These are phyloP conservation scores for Lates calcarifer DNA, from an alignment of 2,113 vertebrate species.

Conservation along the genomic window DNA sequence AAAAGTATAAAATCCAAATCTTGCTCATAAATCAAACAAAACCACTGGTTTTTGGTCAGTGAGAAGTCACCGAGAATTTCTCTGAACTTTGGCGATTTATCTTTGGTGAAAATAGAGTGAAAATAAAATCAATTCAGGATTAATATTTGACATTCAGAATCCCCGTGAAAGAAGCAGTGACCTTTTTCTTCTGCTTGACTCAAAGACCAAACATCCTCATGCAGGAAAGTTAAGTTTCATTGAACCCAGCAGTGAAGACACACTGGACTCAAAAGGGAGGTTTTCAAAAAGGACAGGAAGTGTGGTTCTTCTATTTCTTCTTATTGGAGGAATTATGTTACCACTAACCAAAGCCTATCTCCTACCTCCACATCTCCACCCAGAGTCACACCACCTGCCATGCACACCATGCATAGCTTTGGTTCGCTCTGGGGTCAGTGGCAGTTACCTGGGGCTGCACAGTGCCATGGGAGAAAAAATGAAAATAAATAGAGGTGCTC, in stretches of 20 bases:
- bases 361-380: conserved; percentile 49
- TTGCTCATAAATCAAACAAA: background rate
- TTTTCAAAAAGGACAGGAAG: conserved; percentile 10
- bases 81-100: background rate
- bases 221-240: background rate
- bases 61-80: background rate
- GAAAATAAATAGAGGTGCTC: conserved; percentile 81
- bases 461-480: conserved; percentile 74
- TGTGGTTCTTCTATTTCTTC: conserved; percentile 46
- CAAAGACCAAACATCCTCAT: conserved; percentile 14
- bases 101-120: background rate
- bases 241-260: conserved; percentile 6
- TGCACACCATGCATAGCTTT: conserved; percentile 60
- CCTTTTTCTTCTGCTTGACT: background rate
- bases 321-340: conserved; percentile 59
- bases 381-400: conserved; percentile 73
- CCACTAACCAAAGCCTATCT: conserved; percentile 40
- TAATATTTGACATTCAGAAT: background rate
- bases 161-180: background rate
- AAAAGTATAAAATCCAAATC: background rate
- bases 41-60: background rate
- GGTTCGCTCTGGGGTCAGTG: conserved; percentile 73
- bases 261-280: conserved; percentile 1
- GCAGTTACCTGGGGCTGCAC: conserved; percentile 68
- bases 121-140: background rate